These are phyloP conservation scores for Diarsia dahlii DNA, from an alignment of 2,888 invertebrate genomes.

Conservation along the genomic window DNA sequence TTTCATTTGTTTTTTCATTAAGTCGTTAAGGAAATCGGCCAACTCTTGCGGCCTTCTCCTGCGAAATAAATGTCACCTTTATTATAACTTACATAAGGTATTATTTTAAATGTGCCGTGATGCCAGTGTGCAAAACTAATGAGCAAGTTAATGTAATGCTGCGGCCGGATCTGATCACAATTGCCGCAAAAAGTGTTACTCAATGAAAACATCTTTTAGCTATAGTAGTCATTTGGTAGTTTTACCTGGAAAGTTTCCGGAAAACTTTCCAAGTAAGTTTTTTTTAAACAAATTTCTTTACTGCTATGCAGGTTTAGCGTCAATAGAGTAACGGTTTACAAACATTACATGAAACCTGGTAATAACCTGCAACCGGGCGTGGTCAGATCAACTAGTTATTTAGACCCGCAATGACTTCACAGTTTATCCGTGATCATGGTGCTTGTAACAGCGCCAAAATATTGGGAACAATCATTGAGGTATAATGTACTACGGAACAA, in stretches of 20 bases:
- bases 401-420: too few relatives aligned
- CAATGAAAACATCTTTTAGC: not conserved
- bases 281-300: not conserved
- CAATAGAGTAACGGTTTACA: not conserved
- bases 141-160: constrained; percentile 16
- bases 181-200: not conserved
- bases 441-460: too few relatives aligned
- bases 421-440: too few relatives aligned
- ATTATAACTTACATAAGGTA: constrained; percentile 50
- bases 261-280: not conserved
- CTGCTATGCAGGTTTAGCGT: not conserved
- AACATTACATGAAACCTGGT: too few relatives aligned
- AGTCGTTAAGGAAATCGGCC: constrained; percentile 89
- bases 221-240: not conserved
- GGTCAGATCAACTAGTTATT: not conserved
- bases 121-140: constrained; percentile 31
- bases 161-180: not conserved
- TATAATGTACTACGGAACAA: too few relatives aligned
- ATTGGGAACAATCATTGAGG: too few relatives aligned
- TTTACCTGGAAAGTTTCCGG: too few relatives aligned
- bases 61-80: constrained; percentile 83
- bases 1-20: constrained; percentile 84
- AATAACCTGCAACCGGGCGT: not conserved
- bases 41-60: constrained; percentile 90
- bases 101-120: constrained; percentile 21